Evolutionary conservation across 2,888 invertebrate genomes (phyloP), one percentile per base, ranked within the genome.

Genomic region (Hydrotaea cyrtoneurina): DNA sequence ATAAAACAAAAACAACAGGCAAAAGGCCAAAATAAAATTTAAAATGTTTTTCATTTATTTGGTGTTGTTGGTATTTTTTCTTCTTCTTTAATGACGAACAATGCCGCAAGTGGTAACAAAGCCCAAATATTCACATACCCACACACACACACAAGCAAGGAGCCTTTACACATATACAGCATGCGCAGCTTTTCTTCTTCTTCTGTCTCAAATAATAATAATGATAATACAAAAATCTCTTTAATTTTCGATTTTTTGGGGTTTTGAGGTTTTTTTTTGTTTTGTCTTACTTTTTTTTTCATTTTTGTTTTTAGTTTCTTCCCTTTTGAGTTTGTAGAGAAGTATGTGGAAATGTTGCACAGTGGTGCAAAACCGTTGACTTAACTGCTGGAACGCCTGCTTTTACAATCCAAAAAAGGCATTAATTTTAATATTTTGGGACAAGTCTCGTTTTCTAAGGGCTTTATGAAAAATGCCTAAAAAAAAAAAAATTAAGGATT

Each of bases 71-170:
- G 19, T 77, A 15, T 11, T 71, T 8, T 19, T 77, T 17, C 17
- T 76, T 50, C 5, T 66, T 53, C 39, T 72, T 71, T 57, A 74
- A 62, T 73, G 76, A 64, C 23, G 19, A 76, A 76, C 76, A 79
- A 73, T 79, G 72, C 83, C 72, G 72, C 72, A 76, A 79, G 76
- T 73, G 76, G 72, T 36, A 83, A 73, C 57, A 76, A 76, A 64
- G 76, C 55, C 46, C 57, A 71, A 59, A 31, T 50, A 50, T 50
- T 50, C 69, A 26, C 50, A 78, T n/a, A n/a, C n/a, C n/a, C n/a
- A 69, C 23, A 82, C 36, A 19, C 31, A 64, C 8, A 26, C 13
- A 57, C 15, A 23, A 46, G 17, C 21, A 39, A 8, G n/a, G 2
- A 53, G 2, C 21, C n/a, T 31, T 59, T 50, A 64, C 17, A 21